phyloP scores from a whole-genome alignment of 2,113 vertebrate species.

The Eupsittula cactorum region DNA sequence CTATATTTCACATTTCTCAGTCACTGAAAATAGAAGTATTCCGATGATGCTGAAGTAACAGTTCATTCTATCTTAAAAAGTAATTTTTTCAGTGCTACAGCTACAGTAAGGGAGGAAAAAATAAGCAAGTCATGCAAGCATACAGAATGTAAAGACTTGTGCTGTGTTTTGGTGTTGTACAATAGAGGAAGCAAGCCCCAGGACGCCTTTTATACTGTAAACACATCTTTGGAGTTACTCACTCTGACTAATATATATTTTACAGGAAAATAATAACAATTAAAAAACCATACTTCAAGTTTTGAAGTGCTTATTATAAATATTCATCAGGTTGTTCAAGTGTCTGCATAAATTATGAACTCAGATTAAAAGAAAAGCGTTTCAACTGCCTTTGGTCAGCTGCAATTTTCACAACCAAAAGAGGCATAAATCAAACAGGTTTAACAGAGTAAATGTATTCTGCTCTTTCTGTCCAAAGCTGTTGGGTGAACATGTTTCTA shows the following conservation, averaged over 20 bases:
- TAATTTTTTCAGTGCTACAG: background rate
- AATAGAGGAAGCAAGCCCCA: background rate
- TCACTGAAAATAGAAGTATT: background rate
- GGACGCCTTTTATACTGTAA: background rate
- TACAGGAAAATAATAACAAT: constrained; percentile 2
- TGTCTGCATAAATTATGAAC: background rate
- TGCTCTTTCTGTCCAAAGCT: background rate
- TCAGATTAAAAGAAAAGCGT: background rate
- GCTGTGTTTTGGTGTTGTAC: background rate
- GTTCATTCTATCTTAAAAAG: background rate
- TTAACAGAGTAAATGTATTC: background rate
- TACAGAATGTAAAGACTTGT: background rate
- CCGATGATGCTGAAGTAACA: background rate
- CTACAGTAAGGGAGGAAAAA: background rate
- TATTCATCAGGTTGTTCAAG: background rate
- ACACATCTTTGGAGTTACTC: background rate
- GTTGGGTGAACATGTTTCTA: background rate
- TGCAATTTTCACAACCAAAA: background rate
- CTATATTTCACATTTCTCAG: background rate
- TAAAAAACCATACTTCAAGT: background rate
- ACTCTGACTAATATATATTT: background rate
- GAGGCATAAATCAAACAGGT: background rate
- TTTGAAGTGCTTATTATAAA: constrained; percentile 10
- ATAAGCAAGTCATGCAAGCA: background rate
- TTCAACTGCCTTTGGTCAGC: background rate